Base-by-base conservation (phyloP, 2,888 invertebrate species). In the Cylloceria caligata region DNA sequence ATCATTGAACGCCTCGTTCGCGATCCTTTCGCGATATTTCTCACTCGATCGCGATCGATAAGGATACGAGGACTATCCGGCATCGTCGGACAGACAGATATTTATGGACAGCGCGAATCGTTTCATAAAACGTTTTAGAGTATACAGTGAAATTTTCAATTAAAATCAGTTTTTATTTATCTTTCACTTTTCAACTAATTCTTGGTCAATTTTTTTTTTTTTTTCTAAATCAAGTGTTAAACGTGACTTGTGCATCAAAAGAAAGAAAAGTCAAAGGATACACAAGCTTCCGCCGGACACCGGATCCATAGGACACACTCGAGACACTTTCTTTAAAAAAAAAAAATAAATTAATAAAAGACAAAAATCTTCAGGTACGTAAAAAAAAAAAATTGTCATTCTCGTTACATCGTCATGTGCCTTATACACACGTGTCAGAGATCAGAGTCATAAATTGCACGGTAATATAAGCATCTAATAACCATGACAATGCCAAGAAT, bases 401-500 rank as follows among this genome's bases (percentile, higher is more conserved):
- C n/a, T n/a, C 11, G 13, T 36, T 6, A 34, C 36, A n/a, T 64
- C 27, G 64, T 55, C 52, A 45, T 42, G 52, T 27, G n/a, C 11
- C 3, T 6, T 47, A 36, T 16, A 39, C 13, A 21, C 36, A 34
- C 19, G 34, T 19, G 34, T 49, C 55, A 34, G n/a, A 67, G 75
- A 80, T 73, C 62, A 39, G 47, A 67, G 57, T 55, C 62, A 27
- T 9, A 64, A 81, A 81, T 74, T 47, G 42, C 68, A 45, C 73
- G 73, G 39, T 49, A 68, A 62, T 68, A 77, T 69, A 47, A 69
- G 73, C 16, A 27, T 68, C 49, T 74, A 49, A 78, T 69, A 73
- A 57, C 65, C 64, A 21, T 78, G 81, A 81, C 78, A 78, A 78
- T 78, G 19, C 39, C 42, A 78, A 81, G 45, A 69, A 74, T 68